Evolutionary conservation across 2,888 invertebrate genomes (phyloP).

Genomic region (Microctonus aethiopoides): DNA sequence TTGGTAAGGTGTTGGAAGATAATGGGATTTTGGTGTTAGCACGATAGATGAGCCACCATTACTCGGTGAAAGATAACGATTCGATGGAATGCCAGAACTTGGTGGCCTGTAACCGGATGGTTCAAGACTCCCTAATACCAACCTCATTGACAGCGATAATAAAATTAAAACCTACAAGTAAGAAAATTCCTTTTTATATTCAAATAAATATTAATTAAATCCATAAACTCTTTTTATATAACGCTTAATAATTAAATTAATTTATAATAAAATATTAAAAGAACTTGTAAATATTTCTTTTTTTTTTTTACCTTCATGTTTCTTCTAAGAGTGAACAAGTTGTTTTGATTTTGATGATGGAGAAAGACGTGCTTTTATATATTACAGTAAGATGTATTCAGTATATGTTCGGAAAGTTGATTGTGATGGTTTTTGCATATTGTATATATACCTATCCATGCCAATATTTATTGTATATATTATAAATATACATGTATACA

Average conservation of each 20-base stretch:
- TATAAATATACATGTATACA: constrained; percentile 10
- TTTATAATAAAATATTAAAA: not conserved
- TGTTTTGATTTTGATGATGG: constrained; percentile 52
- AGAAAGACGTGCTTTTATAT: constrained; percentile 48
- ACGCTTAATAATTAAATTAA: not conserved
- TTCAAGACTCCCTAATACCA: constrained; percentile 52
- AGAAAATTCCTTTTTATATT: no score
- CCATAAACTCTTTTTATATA: no score
- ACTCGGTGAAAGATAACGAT: constrained; percentile 39
- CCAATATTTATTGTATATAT: no score
- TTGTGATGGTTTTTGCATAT: constrained; percentile 32
- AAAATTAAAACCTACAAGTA: constrained; percentile 44
- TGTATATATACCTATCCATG: not conserved
- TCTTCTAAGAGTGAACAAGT: constrained; percentile 51
- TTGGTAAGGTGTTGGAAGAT: constrained; percentile 37
- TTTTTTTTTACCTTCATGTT: constrained; percentile 57
- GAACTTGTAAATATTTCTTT: not conserved
- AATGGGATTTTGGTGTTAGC: constrained; percentile 35
- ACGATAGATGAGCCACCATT: constrained; percentile 20
- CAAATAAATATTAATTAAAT: no score
- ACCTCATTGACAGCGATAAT: constrained; percentile 39
- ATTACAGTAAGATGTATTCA: constrained; percentile 28
- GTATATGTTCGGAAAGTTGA: constrained; percentile 21
- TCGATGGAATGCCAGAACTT: constrained; percentile 35
- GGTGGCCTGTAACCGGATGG: constrained; percentile 53